Evolutionary conservation across 2,113 vertebrate genomes (phyloP), one percentile per base, ranked within the genome.

Genomic region (Lasiurus borealis): DNA sequence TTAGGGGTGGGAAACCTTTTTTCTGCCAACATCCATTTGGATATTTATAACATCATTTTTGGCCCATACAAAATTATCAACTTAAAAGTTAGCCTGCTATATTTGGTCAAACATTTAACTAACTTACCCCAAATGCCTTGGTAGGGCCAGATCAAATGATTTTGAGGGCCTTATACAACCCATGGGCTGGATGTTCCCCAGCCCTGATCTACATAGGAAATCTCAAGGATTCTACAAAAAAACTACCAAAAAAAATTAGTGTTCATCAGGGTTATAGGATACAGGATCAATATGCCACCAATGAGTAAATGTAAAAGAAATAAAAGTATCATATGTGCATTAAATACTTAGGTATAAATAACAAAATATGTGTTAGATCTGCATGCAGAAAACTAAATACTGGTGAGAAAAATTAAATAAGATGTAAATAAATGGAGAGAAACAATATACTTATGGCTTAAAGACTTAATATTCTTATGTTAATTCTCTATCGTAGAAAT

Each of bases 261-360:
- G 6, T 48, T 71, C 73, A 73, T 50, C 12, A 85, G 9, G 78
- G 29, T 31, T 92, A 52, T 29, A 78, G 34, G 29, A 93, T 27
- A 46, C 3, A 71, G 2, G 62, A 23, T 89, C 34, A 90, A 90
- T 16, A 54, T 48, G 54, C 34, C 5, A 93, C 54, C 25, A 73
- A 73, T 15, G 31, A 73, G 8, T 5, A 77, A 88, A 92, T 25
- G 2, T 34, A 80, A 48, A 73, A 62, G 25, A 80, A 80, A 80
- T 34, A n/a, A 85, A 77, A 71, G 5, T 21, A 71, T n/a, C 21
- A 57, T 34, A 89, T 57, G 69, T 31, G 18, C 4, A 34, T 14
- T 23, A 71, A 77, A 46, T 83, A 92, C n/a, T 76, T 36, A 92
- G 29, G 16, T 81, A 66, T 64, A 48, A 91, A 73, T 76, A 83